Conservation (phyloP, 2,113 vertebrate species). For the Proteles cristata region DNA sequence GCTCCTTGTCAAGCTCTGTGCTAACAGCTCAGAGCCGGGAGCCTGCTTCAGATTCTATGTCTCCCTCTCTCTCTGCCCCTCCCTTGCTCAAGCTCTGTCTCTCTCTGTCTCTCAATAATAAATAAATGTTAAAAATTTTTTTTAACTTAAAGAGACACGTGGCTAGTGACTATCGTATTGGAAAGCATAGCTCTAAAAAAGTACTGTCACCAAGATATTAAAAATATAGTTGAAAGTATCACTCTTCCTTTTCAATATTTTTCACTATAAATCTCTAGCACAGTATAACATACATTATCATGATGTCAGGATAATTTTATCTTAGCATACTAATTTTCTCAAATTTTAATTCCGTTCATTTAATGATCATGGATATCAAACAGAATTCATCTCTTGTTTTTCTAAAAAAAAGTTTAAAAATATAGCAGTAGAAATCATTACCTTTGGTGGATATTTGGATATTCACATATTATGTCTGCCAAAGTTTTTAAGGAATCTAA, state of each 20-base stretch:
- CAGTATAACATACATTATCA: neutral
- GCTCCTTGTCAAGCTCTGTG: too few relatives aligned
- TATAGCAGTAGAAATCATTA: slow-evolving; percentile 78
- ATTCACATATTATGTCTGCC: slow-evolving; percentile 94
- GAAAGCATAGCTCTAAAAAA: neutral
- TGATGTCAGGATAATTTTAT: slow-evolving; percentile 21
- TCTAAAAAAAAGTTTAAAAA: slow-evolving; percentile 42
- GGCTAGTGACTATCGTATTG: neutral
- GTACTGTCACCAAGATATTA: slow-evolving; percentile 21
- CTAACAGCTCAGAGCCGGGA: too few relatives aligned
- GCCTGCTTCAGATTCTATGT: too few relatives aligned
- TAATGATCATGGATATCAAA: neutral
- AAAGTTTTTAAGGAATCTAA: slow-evolving; percentile 95
- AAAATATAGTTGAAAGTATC: neutral
- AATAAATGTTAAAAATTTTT: too few relatives aligned
- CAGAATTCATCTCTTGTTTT: neutral
- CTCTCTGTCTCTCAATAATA: too few relatives aligned
- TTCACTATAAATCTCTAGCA: slow-evolving; percentile 5
- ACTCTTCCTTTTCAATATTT: neutral
- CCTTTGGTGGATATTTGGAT: slow-evolving; percentile 96
- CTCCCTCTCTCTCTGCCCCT: too few relatives aligned
- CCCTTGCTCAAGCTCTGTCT: too few relatives aligned
- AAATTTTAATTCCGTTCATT: neutral
- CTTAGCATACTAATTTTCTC: neutral
- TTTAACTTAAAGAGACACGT: neutral